A percentile compares a stretch with the other conserved stretches of the same genome.
phyloP scores from a whole-genome alignment of 1,140 invertebrate genomes.

The Bombus soroeensis region DNA sequence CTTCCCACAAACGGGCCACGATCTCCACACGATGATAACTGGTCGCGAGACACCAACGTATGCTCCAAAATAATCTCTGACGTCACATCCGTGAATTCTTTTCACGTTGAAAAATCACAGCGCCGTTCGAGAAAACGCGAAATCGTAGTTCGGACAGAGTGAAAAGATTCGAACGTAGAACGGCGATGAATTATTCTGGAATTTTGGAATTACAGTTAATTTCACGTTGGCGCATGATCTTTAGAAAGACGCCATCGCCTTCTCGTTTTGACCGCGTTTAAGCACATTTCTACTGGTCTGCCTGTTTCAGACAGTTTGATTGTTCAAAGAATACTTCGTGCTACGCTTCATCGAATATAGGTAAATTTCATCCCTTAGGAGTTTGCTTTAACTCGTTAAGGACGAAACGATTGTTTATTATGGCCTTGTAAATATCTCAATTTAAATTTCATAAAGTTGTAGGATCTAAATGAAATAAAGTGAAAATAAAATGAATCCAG shows the following conservation, averaged over 20 bases:
- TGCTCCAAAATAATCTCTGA: conserved; percentile 10
- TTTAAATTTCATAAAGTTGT: too few relatives aligned
- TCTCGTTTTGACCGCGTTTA: neutral
- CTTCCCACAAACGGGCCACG: conserved; percentile 6
- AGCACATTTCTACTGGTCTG: neutral
- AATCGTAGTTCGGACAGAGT: neutral
- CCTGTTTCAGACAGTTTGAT: too few relatives aligned
- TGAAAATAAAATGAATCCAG: too few relatives aligned
- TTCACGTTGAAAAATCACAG: neutral
- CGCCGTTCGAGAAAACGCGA: too few relatives aligned
- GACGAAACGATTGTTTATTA: too few relatives aligned
- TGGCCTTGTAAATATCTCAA: too few relatives aligned
- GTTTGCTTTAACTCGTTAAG: too few relatives aligned
- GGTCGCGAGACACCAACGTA: neutral
- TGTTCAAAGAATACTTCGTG: too few relatives aligned
- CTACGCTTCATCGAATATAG: too few relatives aligned
- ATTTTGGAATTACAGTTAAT: neutral
- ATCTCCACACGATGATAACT: conserved; percentile 1
- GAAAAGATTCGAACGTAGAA: neutral
- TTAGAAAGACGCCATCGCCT: neutral
- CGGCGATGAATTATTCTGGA: neutral
- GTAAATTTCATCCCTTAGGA: too few relatives aligned
- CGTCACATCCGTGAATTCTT: conserved; percentile 1
- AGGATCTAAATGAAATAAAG: too few relatives aligned
- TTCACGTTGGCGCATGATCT: neutral